Conservation (phyloP, 1,140 invertebrate species). For the Bombyx mandarina region DNA sequence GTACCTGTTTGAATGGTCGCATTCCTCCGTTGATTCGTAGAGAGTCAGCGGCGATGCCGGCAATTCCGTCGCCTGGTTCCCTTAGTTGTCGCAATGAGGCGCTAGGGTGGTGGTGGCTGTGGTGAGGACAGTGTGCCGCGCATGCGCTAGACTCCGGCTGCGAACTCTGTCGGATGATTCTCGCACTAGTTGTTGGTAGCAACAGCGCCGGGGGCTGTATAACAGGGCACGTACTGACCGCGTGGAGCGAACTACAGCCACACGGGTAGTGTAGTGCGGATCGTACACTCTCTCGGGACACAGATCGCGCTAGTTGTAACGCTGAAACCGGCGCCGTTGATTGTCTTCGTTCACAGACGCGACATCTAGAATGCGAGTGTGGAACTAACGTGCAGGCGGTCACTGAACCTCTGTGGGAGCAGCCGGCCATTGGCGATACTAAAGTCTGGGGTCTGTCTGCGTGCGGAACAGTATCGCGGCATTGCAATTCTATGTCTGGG, state of each 20-base stretch:
- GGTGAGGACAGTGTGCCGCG: conserved; percentile 73
- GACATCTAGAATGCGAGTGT: conserved; percentile 73
- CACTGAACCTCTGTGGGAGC: conserved; percentile 70
- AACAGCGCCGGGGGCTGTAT: conserved; percentile 77
- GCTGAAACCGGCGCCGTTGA: conserved; percentile 83
- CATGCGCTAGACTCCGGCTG: conserved; percentile 87
- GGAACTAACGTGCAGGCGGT: conserved; percentile 74
- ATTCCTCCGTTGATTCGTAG: conserved; percentile 96
- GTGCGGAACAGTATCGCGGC: conserved; percentile 60
- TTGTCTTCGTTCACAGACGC: conserved; percentile 80
- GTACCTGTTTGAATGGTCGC: conserved; percentile 95
- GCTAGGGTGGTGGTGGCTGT: conserved; percentile 76
- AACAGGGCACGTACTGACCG: conserved; percentile 75
- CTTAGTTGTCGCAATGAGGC: conserved; percentile 87
- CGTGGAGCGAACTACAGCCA: conserved; percentile 65
- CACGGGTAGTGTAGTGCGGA: conserved; percentile 75
- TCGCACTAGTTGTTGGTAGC: conserved; percentile 78
- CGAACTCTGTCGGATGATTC: conserved; percentile 91
- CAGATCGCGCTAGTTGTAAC: conserved; percentile 80
- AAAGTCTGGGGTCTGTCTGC: conserved; percentile 67
- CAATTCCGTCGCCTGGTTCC: conserved; percentile 88
- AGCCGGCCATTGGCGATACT: conserved; percentile 70
- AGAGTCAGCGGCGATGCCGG: conserved; percentile 97
- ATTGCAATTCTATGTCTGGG: conserved; percentile 90
- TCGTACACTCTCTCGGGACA: conserved; percentile 80